Evolutionary conservation across 2,888 invertebrate species (phyloP).

Genomic region (Buathra laborator): DNA sequence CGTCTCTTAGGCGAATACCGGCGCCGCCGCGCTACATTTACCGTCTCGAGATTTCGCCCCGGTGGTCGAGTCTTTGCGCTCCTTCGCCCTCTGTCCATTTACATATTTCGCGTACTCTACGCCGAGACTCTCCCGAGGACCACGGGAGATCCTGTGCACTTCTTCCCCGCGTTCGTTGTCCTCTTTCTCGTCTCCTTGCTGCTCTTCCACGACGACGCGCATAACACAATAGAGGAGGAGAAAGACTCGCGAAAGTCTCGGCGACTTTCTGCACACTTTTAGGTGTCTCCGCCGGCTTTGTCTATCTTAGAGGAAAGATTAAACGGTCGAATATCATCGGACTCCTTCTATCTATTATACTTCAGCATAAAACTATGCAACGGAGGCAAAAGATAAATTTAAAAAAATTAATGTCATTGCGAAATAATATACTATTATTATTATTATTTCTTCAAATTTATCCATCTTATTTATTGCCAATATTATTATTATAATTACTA

Average conservation of each 20-base stretch:
- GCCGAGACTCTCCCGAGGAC: conserved; percentile 54
- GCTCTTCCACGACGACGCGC: conserved; percentile 38
- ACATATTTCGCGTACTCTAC: conserved; percentile 75
- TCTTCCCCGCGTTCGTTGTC: conserved; percentile 33
- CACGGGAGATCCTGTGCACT: conserved; percentile 14
- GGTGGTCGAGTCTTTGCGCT: conserved; percentile 71
- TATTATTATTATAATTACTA: no score
- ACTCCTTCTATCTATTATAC: conserved; percentile 50
- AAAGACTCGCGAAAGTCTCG: conserved; percentile 37
- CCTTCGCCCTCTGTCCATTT: conserved; percentile 69
- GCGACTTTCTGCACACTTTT: conserved; percentile 35
- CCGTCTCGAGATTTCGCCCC: conserved; percentile 77
- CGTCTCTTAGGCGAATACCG: conserved; percentile 59
- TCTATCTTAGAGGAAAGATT: conserved; percentile 59
- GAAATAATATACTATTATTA: no score
- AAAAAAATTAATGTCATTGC: no score
- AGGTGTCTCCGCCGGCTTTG: conserved; percentile 32
- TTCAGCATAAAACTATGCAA: conserved; percentile 32
- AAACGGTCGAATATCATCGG: conserved; percentile 65
- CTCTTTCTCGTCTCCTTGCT: conserved; percentile 11
- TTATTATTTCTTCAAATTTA: no score
- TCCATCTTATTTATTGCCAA: no score
- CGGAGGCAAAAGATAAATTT: background rate
- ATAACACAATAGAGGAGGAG: conserved; percentile 60
- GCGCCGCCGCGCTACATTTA: conserved; percentile 72